phyloP scores from a whole-genome alignment of 1,140 invertebrate genomes.

The Heliconius hewitsoni region DNA sequence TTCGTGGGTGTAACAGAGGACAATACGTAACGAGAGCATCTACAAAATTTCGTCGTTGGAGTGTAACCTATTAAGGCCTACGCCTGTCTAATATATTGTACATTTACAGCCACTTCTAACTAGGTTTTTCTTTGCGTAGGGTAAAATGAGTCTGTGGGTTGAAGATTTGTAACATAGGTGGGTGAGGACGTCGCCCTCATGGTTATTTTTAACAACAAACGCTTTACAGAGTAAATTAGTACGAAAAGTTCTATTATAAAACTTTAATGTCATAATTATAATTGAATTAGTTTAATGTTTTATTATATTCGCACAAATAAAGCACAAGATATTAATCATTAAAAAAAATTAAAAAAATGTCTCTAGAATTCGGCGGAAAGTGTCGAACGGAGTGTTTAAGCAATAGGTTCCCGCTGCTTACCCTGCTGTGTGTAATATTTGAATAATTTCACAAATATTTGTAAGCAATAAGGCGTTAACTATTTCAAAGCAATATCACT shows the following conservation, averaged over 20 bases:
- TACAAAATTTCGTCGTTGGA: slow-evolving; percentile 39
- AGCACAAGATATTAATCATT: no score
- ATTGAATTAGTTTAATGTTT: neutral
- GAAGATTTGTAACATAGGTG: slow-evolving; percentile 2
- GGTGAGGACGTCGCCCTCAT: neutral
- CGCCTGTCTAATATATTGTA: slow-evolving; percentile 34
- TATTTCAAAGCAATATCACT: slow-evolving; percentile 23
- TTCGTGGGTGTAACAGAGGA: slow-evolving; percentile 60
- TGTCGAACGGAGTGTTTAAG: no score
- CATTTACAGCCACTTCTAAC: slow-evolving; percentile 22
- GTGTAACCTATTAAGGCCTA: slow-evolving; percentile 43
- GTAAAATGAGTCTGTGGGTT: slow-evolving; percentile 45
- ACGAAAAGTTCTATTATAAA: neutral
- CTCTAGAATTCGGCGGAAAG: no score
- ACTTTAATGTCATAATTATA: neutral
- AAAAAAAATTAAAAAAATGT: no score
- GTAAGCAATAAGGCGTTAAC: neutral
- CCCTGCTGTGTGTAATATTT: neutral
- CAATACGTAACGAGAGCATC: slow-evolving; percentile 31
- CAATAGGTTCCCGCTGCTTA: no score
- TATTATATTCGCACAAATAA: neutral
- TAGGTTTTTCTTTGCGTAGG: slow-evolving; percentile 42
- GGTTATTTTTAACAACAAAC: neutral
- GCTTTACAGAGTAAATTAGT: neutral
- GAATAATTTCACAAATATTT: neutral